Conservation (phyloP, 2,797 vertebrate species). For the Pseudotriccus pelzelni region DNA sequence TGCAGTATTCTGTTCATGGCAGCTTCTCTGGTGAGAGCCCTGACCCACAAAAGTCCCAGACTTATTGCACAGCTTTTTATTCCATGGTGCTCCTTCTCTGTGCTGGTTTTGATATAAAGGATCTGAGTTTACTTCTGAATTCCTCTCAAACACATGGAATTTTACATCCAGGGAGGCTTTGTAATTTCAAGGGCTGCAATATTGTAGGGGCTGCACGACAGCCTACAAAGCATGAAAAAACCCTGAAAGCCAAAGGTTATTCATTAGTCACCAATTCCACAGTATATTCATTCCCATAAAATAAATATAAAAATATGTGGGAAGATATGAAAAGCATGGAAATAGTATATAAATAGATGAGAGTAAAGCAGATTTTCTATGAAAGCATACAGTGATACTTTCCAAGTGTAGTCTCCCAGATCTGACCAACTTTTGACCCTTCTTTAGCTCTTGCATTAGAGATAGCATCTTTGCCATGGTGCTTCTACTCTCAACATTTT, state of each 20-base stretch:
- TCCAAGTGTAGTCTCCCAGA: neutral
- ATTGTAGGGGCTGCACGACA: neutral
- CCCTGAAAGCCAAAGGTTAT: neutral
- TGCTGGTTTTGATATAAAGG: neutral
- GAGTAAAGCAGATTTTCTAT: neutral
- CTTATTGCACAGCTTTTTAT: neutral
- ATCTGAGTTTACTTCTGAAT: neutral
- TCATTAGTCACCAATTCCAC: neutral
- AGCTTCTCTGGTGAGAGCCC: neutral
- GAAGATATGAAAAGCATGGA: neutral
- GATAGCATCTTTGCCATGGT: neutral
- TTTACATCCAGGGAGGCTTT: neutral
- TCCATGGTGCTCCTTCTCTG: neutral
- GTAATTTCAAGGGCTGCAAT: neutral
- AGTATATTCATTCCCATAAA: neutral
- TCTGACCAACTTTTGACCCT: neutral
- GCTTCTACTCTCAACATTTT: neutral
- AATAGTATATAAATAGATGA: neutral
- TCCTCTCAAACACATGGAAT: neutral
- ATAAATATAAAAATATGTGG: neutral
- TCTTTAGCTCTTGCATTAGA: neutral
- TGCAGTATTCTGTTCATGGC: neutral
- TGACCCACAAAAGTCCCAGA: neutral
- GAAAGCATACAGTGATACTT: neutral
- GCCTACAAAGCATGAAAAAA: neutral